A percentile compares a stretch with the other conserved stretches of the same genome.
Evolutionary conservation across 2,888 invertebrate species (phyloP).

Genomic region (Tenthredo livida): DNA sequence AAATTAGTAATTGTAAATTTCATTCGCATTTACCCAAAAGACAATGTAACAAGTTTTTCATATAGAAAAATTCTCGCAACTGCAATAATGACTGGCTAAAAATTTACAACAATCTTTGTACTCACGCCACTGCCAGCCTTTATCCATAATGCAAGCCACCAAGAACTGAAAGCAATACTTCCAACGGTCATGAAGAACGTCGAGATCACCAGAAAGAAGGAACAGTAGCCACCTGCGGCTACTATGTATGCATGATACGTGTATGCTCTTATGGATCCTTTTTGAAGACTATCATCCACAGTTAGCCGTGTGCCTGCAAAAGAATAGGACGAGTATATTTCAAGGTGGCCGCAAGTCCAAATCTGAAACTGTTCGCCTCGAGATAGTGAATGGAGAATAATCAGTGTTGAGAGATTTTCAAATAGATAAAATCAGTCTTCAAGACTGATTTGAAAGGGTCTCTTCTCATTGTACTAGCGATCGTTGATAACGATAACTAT

Average conservation of each 20-base stretch:
- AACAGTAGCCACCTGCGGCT: conserved; percentile 79
- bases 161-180: conserved; percentile 80
- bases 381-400: too few relatives aligned
- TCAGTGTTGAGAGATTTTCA: background rate
- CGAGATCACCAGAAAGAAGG: conserved; percentile 75
- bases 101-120: conserved; percentile 32
- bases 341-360: too few relatives aligned
- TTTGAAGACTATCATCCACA: conserved; percentile 8
- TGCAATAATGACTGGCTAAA: background rate
- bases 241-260: conserved; percentile 79
- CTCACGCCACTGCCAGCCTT: conserved; percentile 74
- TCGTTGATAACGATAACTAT: background rate
- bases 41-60: background rate
- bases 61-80: background rate
- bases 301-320: background rate
- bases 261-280: conserved; percentile 73
- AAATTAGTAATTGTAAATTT: background rate
- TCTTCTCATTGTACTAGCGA: background rate
- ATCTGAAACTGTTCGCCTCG: too few relatives aligned
- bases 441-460: background rate
- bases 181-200: conserved; percentile 79
- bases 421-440: background rate
- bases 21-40: background rate
- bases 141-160: conserved; percentile 83
- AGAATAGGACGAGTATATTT: background rate